Base-by-base conservation (phyloP, 2,797 vertebrate species). In the Smutsia temminckii region DNA sequence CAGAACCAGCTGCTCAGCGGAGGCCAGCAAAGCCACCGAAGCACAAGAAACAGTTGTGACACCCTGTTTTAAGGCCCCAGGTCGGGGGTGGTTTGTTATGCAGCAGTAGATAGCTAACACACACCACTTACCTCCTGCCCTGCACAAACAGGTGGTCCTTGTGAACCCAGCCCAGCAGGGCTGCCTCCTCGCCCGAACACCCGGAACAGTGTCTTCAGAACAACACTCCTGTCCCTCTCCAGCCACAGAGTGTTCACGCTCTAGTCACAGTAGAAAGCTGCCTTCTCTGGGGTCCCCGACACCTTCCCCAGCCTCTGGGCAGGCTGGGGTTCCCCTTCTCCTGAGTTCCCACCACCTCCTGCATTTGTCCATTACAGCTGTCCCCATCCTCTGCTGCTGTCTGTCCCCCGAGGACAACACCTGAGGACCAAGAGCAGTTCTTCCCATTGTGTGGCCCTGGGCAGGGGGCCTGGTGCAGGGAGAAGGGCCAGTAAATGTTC, bases 41-140 rank as follows among this genome's bases (percentile, higher is more conserved):
- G n/a, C 25, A 2, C 12, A 2, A 14, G 59, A 51, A 21, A 29
- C 46, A 17, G 42, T 4, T 25, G 16, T 14, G 10, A 49, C n/a
- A 13, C 34, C 55, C 42, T 8, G 29, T 27, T 55, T 14, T 11
- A 37, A 37, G 46, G 11, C 34, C 18, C 16, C 6, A 40, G 21
- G 63, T 53, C 8, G 40, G 64, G 64, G 25, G 1, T 29, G 49
- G 12, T 69, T 55, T 55, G 16, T 63, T 46, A 21, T 6, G 0
- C 32, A 27, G 80, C 42, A 16, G 21, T 34, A 7, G 21, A 17
- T 11, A 72, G 37, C 53, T 42, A 37, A 10, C 8, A 6, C 55
- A 4, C 25, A 11, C 14, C 16, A n/a, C 46, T 42, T 23, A 21
- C 37, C n/a, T 9, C 9, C 59, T 0, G 1, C n/a, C 34, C 71